These are phyloP conservation scores for Sigmodon hispidus DNA, from an alignment of 2,113 vertebrate genomes.

Conservation along the genomic window DNA sequence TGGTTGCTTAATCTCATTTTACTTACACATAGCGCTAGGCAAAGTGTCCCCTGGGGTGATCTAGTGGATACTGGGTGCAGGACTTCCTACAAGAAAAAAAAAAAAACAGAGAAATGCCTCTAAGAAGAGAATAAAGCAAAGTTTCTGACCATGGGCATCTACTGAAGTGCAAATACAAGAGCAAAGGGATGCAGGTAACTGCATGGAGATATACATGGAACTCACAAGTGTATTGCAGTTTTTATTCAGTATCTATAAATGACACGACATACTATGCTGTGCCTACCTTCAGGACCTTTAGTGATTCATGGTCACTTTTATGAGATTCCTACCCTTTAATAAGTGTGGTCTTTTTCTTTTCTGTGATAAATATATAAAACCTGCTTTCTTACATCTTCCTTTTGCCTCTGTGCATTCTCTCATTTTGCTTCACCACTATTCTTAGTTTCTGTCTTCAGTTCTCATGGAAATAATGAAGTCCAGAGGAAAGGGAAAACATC, in stretches of 20 bases:
- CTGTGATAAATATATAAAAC: background rate
- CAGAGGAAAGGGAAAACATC: background rate
- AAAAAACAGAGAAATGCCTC: background rate
- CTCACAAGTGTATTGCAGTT: background rate
- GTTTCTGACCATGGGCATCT: accelerated
- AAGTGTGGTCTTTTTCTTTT: background rate
- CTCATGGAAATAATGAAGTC: background rate
- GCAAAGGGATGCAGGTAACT: background rate
- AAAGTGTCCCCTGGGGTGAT: background rate
- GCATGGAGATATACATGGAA: accelerated
- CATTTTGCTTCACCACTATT: background rate
- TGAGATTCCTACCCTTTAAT: background rate
- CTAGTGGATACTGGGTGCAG: background rate
- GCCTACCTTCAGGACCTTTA: too few relatives aligned
- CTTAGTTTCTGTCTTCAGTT: background rate
- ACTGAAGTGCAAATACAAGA: background rate
- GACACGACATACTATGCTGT: background rate
- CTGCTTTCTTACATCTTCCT: background rate
- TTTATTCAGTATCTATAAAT: background rate
- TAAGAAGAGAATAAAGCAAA: background rate
- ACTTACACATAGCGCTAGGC: constrained; percentile 38
- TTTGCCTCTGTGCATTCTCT: background rate
- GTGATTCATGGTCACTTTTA: background rate
- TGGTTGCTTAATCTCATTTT: constrained; percentile 26
- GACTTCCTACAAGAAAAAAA: background rate